Evolutionary conservation across 30 jellyfish, hydroid and myxozoan species (phyloP).

Genomic region (Aurelia sp.): DNA sequence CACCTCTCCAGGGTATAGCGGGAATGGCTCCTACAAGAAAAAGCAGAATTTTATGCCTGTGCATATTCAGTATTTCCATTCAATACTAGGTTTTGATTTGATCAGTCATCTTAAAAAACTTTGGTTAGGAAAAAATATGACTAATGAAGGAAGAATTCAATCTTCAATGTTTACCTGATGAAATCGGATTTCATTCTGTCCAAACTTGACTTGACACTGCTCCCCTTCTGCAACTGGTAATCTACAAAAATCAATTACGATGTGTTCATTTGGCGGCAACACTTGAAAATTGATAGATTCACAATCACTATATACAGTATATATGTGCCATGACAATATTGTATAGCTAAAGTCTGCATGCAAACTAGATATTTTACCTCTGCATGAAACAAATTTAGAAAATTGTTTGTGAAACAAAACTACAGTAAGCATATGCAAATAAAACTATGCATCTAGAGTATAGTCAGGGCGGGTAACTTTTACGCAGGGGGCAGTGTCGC

Average conservation of each 20-base stretch:
- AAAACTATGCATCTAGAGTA: too few relatives aligned
- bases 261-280: background rate
- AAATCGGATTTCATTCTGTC: conserved; percentile 92
- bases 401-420: too few relatives aligned
- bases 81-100: background rate
- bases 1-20: conserved; percentile 96
- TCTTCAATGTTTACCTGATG: conserved; percentile 72
- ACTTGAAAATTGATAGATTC: background rate
- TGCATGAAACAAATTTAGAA: too few relatives aligned
- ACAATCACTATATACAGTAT: too few relatives aligned
- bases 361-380: too few relatives aligned
- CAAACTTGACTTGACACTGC: conserved; percentile 87
- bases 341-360: too few relatives aligned
- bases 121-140: too few relatives aligned
- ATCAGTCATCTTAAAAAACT: background rate
- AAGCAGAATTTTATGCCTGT: background rate
- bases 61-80: background rate
- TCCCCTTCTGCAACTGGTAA: conserved; percentile 78
- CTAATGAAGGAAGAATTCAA: too few relatives aligned
- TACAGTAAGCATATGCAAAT: too few relatives aligned
- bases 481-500: too few relatives aligned
- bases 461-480: too few relatives aligned
- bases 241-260: conserved; percentile 28
- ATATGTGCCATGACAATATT: too few relatives aligned
- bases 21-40: conserved; percentile 91